Percentiles rank a stretch among this genome's conserved stretches.
Conservation (phyloP, 2,888 invertebrate genomes). For the Eulithis testata region DNA sequence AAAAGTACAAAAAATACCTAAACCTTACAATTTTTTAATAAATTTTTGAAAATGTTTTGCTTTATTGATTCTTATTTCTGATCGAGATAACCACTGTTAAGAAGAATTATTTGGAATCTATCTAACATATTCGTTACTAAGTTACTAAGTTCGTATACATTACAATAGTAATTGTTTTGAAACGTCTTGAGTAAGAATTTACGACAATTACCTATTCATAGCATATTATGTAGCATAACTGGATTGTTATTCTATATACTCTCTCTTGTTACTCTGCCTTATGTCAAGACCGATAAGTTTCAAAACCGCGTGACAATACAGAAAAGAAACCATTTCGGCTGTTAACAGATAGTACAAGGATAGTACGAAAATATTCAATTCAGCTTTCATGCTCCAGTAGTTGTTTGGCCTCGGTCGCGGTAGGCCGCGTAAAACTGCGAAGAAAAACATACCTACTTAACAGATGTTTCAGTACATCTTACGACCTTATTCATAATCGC, state of each 20-base stretch:
- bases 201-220: too few relatives aligned
- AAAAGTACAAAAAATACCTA: too few relatives aligned
- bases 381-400: constrained; percentile 15
- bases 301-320: background rate
- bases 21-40: too few relatives aligned
- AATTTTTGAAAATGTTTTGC: too few relatives aligned
- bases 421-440: constrained; percentile 3
- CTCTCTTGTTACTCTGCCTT: background rate
- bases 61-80: too few relatives aligned
- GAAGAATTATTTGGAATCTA: too few relatives aligned
- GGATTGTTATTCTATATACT: too few relatives aligned
- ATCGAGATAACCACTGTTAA: too few relatives aligned
- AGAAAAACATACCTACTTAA: background rate
- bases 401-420: constrained; percentile 10
- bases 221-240: too few relatives aligned
- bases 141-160: too few relatives aligned
- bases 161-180: background rate
- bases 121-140: too few relatives aligned
- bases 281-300: background rate
- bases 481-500: background rate
- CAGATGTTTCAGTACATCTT: background rate
- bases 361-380: constrained; percentile 9
- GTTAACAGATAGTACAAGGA: constrained; percentile 10
- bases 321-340: constrained; percentile 9
- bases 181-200: background rate